Conservation (phyloP, 2,113 vertebrate species). For the Proterorhinus semilunaris region DNA sequence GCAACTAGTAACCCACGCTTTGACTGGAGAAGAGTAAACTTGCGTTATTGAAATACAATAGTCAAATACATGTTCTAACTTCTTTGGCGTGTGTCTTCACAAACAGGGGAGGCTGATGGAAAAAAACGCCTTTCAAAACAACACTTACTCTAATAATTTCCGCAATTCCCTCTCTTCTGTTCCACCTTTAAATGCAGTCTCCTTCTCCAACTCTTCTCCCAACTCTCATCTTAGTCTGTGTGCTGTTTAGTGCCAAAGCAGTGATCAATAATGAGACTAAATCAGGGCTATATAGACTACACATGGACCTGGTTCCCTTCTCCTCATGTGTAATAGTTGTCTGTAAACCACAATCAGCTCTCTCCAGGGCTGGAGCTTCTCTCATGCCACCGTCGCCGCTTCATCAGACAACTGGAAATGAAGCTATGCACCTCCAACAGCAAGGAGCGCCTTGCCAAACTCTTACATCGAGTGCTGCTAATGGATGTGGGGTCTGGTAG, state of each 20-base stretch:
- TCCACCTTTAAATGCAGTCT: not conserved
- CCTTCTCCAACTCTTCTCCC: constrained; percentile 13
- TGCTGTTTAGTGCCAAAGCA: constrained; percentile 50
- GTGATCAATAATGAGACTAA: constrained; percentile 56
- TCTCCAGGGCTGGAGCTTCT: not conserved
- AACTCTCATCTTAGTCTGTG: constrained; percentile 35
- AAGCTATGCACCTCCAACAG: constrained; percentile 11
- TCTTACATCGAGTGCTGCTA: not conserved
- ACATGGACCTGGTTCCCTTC: constrained; percentile 47
- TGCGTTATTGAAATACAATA: too few relatives aligned
- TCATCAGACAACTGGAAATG: constrained; percentile 24
- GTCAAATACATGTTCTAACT: too few relatives aligned
- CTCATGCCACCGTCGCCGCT: constrained; percentile 22
- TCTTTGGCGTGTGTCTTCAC: too few relatives aligned
- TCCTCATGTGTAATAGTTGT: constrained; percentile 40
- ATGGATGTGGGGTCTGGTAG: constrained; percentile 7
- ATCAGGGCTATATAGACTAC: constrained; percentile 55
- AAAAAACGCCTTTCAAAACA: too few relatives aligned
- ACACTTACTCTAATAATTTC: not conserved
- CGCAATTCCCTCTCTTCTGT: not conserved
- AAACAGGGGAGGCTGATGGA: too few relatives aligned
- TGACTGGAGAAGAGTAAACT: too few relatives aligned
- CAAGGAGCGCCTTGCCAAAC: constrained; percentile 4
- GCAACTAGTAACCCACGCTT: too few relatives aligned
- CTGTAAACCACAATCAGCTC: not conserved